A percentile compares a stretch with the other conserved stretches of the same genome.
phyloP scores from a whole-genome alignment of 1,140 invertebrate genomes.

The Sipha flava region DNA sequence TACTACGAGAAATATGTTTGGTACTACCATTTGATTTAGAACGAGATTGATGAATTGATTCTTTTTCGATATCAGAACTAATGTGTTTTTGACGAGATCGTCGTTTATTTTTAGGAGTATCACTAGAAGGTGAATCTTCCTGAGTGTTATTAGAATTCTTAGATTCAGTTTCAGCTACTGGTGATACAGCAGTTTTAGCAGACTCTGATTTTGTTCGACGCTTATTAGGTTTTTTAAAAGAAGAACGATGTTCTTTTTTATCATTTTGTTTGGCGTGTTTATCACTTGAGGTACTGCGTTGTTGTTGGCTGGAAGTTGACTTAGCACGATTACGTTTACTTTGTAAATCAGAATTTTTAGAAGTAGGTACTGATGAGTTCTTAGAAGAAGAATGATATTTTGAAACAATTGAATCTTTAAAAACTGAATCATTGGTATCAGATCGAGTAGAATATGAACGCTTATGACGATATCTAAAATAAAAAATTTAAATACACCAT shows the following conservation, averaged over 20 bases:
- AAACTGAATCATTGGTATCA: slow-evolving; percentile 23
- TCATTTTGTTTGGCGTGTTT: neutral
- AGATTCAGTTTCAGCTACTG: neutral
- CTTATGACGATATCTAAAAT: slow-evolving; percentile 9
- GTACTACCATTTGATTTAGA: neutral
- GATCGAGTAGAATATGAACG: slow-evolving; percentile 1
- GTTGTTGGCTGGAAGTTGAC: neutral
- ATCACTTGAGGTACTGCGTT: neutral
- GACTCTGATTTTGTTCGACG: slow-evolving; percentile 15
- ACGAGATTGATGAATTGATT: neutral
- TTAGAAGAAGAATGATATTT: neutral
- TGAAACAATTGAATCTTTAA: slow-evolving; percentile 1
- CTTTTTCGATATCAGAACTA: neutral
- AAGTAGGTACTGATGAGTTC: neutral
- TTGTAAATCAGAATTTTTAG: neutral
- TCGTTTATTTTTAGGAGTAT: slow-evolving; percentile 13
- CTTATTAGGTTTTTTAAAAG: slow-evolving; percentile 7
- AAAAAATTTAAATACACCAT: no score
- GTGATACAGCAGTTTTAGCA: neutral
- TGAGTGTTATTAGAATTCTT: neutral
- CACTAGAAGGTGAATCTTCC: neutral
- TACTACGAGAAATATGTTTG: slow-evolving; percentile 13
- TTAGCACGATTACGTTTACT: neutral
- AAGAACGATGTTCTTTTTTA: neutral
- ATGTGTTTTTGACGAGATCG: neutral